Percentiles rank a stretch among this genome's conserved stretches.
Evolutionary conservation across 1,140 invertebrate species (phyloP).

Genomic region (Megalonaias nervosa): DNA sequence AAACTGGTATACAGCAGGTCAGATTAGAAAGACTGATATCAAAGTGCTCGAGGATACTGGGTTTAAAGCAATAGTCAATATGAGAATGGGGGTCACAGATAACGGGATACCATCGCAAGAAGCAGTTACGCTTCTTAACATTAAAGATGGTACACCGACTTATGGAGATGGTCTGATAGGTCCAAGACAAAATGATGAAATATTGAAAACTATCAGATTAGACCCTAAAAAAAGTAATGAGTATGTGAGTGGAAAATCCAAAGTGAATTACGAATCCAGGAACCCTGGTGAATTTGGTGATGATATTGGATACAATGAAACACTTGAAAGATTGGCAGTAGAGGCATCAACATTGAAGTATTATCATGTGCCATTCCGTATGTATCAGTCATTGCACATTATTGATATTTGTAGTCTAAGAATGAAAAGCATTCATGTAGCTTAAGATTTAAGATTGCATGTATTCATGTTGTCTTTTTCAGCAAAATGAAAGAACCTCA

Average conservation of each 20-base stretch:
- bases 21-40: conserved; percentile 52
- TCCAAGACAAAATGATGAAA: conserved; percentile 42
- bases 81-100: conserved; percentile 46
- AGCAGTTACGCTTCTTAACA: conserved; percentile 55
- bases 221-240: conserved; percentile 42
- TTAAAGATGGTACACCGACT: conserved; percentile 48
- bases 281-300: conserved; percentile 64
- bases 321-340: conserved; percentile 42
- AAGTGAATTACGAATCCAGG: conserved; percentile 55
- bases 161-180: conserved; percentile 41
- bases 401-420: too few relatives aligned
- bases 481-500: too few relatives aligned
- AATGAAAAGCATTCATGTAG: too few relatives aligned
- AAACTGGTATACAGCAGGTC: conserved; percentile 60
- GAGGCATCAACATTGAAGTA: conserved; percentile 46
- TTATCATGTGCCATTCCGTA: conserved; percentile 57
- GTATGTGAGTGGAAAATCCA: conserved; percentile 49
- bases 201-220: conserved; percentile 47
- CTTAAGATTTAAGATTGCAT: too few relatives aligned
- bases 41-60: conserved; percentile 42
- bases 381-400: conserved; percentile 10
- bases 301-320: conserved; percentile 62
- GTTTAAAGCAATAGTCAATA: conserved; percentile 56
- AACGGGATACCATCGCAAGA: conserved; percentile 52
- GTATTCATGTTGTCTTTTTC: too few relatives aligned